Percentiles rank a stretch among this genome's conserved stretches.
Conservation (phyloP, 2,888 invertebrate genomes). For the Yponomeuta plumbellus region DNA sequence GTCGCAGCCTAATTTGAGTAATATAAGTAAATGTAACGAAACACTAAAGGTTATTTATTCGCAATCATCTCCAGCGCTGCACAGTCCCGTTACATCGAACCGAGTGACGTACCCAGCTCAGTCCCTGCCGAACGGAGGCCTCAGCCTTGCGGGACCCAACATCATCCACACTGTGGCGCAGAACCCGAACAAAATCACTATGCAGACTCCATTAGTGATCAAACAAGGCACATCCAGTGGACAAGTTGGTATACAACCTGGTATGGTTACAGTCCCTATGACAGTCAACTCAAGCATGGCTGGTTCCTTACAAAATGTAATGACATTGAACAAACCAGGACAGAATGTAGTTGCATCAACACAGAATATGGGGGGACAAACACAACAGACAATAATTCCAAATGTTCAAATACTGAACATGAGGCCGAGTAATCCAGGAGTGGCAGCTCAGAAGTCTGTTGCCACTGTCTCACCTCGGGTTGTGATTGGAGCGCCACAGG, state of each 20-base stretch:
- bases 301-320: slow-evolving; percentile 78
- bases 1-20: slow-evolving; percentile 36
- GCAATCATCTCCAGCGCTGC: slow-evolving; percentile 63
- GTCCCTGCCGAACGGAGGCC: slow-evolving; percentile 82
- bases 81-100: slow-evolving; percentile 45
- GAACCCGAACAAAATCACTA: slow-evolving; percentile 45
- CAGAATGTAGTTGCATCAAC: slow-evolving; percentile 74
- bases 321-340: slow-evolving; percentile 78
- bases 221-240: slow-evolving; percentile 57
- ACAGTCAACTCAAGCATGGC: slow-evolving; percentile 77
- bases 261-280: slow-evolving; percentile 80
- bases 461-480: slow-evolving; percentile 87
- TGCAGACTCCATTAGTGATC: slow-evolving; percentile 67
- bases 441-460: slow-evolving; percentile 85
- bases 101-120: slow-evolving; percentile 56
- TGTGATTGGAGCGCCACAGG: slow-evolving; percentile 88
- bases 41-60: slow-evolving; percentile 75
- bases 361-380: slow-evolving; percentile 77
- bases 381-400: slow-evolving; percentile 79
- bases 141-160: slow-evolving; percentile 76
- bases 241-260: slow-evolving; percentile 66
- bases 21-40: slow-evolving; percentile 64
- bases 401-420: slow-evolving; percentile 92
- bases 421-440: slow-evolving; percentile 82
- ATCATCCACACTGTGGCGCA: slow-evolving; percentile 54